Conservation (phyloP, 2,888 invertebrate genomes). For the Trissoscelio sp. region DNA sequence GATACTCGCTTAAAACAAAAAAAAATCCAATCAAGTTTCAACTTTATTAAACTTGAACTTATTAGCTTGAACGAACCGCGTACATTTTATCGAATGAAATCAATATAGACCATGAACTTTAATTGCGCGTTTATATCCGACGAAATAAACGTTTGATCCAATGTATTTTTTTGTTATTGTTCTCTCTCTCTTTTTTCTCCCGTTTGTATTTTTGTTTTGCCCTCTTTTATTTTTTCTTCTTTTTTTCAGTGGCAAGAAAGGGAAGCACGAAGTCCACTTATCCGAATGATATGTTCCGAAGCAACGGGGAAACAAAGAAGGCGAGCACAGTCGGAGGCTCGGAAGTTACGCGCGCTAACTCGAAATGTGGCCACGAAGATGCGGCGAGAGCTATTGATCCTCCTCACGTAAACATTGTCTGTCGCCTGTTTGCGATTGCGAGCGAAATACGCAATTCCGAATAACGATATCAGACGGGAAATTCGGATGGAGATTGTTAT, state of each 20-base stretch:
- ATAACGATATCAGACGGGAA: slow-evolving; percentile 17
- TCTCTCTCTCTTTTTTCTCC: background rate
- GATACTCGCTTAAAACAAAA: slow-evolving; percentile 79
- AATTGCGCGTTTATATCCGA: slow-evolving; percentile 32
- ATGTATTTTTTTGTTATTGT: background rate
- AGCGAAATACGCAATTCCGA: slow-evolving; percentile 40
- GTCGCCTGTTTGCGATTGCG: slow-evolving; percentile 36
- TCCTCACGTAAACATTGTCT: slow-evolving; percentile 49
- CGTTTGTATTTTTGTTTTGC: too few relatives aligned
- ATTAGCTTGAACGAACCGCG: too few relatives aligned
- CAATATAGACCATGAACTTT: slow-evolving; percentile 38
- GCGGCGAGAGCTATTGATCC: slow-evolving; percentile 54
- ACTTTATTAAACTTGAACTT: too few relatives aligned
- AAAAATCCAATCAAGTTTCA: slow-evolving; percentile 69
- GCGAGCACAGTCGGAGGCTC: slow-evolving; percentile 21
- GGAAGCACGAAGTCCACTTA: slow-evolving; percentile 30
- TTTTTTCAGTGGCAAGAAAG: background rate
- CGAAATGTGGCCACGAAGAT: slow-evolving; percentile 37
- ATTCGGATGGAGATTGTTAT: background rate
- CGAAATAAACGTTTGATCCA: slow-evolving; percentile 31
- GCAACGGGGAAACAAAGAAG: slow-evolving; percentile 9
- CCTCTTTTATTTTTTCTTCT: background rate
- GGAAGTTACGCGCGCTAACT: slow-evolving; percentile 52
- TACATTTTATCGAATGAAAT: slow-evolving; percentile 65
- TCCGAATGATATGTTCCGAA: slow-evolving; percentile 28